These are phyloP conservation scores for Panthera uncia DNA, from an alignment of 2,113 vertebrate genomes.

Conservation along the genomic window DNA sequence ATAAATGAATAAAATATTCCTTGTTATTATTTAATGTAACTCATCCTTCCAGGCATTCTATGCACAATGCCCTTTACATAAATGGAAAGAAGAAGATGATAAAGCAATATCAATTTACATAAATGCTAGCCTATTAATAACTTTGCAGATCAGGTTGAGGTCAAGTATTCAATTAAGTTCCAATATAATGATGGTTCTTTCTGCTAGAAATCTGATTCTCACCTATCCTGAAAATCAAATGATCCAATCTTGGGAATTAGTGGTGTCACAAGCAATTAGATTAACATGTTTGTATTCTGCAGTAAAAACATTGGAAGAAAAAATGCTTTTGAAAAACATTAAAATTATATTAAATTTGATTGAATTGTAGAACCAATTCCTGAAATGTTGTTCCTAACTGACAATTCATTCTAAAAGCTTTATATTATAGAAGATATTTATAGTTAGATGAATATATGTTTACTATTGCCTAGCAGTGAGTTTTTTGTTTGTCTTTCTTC, in stretches of 20 bases:
- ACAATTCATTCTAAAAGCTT: constrained; percentile 17
- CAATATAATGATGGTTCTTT: background rate
- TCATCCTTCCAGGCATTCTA: background rate
- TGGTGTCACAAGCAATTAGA: background rate
- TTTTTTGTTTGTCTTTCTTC: background rate
- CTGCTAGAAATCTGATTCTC: background rate
- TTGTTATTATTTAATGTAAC: background rate
- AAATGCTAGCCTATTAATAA: background rate
- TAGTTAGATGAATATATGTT: constrained; percentile 32
- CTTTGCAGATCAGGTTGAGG: background rate
- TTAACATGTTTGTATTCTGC: background rate
- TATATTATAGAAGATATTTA: background rate
- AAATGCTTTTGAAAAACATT: constrained; percentile 1
- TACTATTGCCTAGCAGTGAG: background rate
- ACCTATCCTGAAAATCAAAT: constrained; percentile 20
- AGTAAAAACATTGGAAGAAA: constrained; percentile 24
- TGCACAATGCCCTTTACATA: background rate
- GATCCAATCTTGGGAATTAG: background rate
- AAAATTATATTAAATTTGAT: background rate
- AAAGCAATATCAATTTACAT: constrained; percentile 21
- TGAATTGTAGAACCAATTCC: background rate
- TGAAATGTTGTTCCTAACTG: background rate
- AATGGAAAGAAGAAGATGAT: background rate
- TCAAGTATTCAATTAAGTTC: constrained; percentile 33
- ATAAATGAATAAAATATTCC: background rate